Conservation (phyloP, 2,113 vertebrate species). For the Lepisosteus oculatus region DNA sequence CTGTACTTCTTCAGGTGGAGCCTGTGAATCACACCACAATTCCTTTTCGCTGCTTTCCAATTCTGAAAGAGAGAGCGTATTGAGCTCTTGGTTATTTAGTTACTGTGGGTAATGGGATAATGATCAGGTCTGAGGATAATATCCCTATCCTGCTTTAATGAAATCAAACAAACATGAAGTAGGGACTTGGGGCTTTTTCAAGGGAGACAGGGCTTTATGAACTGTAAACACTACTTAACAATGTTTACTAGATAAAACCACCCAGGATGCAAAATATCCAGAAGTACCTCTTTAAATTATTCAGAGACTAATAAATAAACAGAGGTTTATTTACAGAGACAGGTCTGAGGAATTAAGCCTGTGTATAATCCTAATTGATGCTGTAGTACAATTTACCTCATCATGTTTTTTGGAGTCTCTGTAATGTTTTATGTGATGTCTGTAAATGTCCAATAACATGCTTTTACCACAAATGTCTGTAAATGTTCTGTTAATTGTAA, state of each 20-base stretch:
- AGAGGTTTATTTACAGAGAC: background rate
- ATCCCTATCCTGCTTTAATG: constrained; percentile 22
- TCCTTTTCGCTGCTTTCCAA: no score
- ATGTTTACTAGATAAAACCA: constrained; percentile 27
- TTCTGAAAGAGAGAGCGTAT: background rate
- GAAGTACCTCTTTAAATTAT: constrained; percentile 27
- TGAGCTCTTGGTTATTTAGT: constrained; percentile 35
- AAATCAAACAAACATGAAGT: constrained; percentile 20
- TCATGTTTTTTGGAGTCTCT: no score
- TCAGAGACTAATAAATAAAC: constrained; percentile 9
- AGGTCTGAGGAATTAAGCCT: background rate
- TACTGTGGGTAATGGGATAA: constrained; percentile 33
- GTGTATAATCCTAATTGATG: background rate
- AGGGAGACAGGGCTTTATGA: constrained; percentile 19
- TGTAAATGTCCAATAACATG: no score
- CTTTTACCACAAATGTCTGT: no score
- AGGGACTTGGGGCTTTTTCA: background rate
- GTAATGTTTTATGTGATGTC: no score
- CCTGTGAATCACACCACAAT: no score
- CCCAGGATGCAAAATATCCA: constrained; percentile 21
- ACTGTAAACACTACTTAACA: constrained; percentile 27
- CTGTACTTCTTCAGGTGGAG: no score
- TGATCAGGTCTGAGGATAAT: constrained; percentile 25
- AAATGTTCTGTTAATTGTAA: no score
- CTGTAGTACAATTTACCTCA: no score